These are phyloP conservation scores for Drosophila anomelani DNA, from an alignment of 2,888 invertebrate species.

Conservation along the genomic window DNA sequence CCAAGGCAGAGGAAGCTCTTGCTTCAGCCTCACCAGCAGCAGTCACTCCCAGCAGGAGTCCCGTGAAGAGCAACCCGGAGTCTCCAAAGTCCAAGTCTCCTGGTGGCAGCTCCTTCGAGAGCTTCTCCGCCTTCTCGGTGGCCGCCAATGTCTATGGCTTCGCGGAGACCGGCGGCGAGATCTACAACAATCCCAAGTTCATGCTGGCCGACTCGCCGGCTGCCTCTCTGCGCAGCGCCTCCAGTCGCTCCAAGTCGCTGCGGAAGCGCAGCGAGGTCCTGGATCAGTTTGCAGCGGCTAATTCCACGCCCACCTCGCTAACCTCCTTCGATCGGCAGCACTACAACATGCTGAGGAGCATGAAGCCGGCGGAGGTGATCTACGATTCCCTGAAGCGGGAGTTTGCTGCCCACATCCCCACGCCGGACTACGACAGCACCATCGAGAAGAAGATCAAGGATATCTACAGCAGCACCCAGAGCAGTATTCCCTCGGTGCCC, in stretches of 20 bases:
- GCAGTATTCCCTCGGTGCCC: conserved; percentile 83
- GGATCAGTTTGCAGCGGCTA: conserved; percentile 83
- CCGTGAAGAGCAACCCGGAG: conserved; percentile 48
- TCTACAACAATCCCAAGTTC: conserved; percentile 85
- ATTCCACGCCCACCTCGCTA: conserved; percentile 78
- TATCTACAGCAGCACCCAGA: conserved; percentile 83
- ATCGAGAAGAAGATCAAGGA: conserved; percentile 84
- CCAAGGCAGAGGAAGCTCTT: conserved; percentile 15
- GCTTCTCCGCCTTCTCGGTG: conserved; percentile 68
- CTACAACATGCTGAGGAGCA: conserved; percentile 83
- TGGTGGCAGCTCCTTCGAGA: conserved; percentile 54
- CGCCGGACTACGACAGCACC: conserved; percentile 85
- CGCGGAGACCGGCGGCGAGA: conserved; percentile 81
- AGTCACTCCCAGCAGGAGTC: conserved; percentile 7
- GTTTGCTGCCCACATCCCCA: conserved; percentile 82
- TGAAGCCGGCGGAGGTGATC: conserved; percentile 87
- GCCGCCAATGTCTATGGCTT: conserved; percentile 79
- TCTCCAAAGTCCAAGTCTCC: conserved; percentile 46
- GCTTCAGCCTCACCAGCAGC: neutral
- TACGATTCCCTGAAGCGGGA: conserved; percentile 88
- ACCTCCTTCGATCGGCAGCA: conserved; percentile 82
- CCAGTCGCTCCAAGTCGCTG: conserved; percentile 77
- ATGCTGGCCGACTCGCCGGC: conserved; percentile 82
- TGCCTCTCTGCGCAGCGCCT: conserved; percentile 78
- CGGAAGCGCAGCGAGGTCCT: conserved; percentile 79